These are phyloP conservation scores for Drosophila sechellia DNA, from an alignment of 1,140 invertebrate genomes.

Conservation along the genomic window DNA sequence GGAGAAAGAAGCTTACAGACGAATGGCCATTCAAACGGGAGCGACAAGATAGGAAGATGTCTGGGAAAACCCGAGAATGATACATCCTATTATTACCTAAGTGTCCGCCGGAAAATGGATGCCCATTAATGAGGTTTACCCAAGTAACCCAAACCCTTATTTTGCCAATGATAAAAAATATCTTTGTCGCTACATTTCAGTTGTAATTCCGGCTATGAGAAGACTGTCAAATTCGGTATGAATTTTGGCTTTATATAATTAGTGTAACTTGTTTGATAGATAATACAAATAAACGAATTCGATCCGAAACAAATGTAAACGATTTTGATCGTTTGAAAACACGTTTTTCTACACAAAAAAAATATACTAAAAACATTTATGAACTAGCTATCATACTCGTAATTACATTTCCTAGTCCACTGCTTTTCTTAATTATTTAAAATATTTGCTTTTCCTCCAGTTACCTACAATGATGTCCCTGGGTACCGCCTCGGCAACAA, in stretches of 20 bases:
- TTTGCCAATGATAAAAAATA: constrained; percentile 24
- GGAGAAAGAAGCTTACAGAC: not conserved
- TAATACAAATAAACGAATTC: not conserved
- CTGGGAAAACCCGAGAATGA: constrained; percentile 2
- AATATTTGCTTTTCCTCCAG: constrained; percentile 1
- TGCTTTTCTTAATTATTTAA: too few species aligned
- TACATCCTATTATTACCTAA: constrained; percentile 1
- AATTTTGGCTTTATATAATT: too few species aligned
- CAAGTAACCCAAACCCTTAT: not conserved
- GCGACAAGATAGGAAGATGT: constrained; percentile 1
- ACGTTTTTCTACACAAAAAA: too few species aligned
- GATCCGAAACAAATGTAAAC: too few species aligned
- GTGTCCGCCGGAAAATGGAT: not conserved
- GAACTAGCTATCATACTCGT: too few species aligned
- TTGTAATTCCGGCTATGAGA: too few species aligned
- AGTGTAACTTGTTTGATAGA: too few species aligned
- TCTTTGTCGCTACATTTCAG: not conserved
- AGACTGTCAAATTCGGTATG: too few species aligned
- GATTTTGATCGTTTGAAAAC: too few species aligned
- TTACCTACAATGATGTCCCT: constrained; percentile 31
- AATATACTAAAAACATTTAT: too few species aligned
- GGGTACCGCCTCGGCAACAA: constrained; percentile 51
- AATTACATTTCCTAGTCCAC: too few species aligned
- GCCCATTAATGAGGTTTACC: not conserved
- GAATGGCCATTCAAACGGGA: constrained; percentile 4